Conservation (phyloP, 64 coral and sea anemone species). For the Pocillopora damicornis region DNA sequence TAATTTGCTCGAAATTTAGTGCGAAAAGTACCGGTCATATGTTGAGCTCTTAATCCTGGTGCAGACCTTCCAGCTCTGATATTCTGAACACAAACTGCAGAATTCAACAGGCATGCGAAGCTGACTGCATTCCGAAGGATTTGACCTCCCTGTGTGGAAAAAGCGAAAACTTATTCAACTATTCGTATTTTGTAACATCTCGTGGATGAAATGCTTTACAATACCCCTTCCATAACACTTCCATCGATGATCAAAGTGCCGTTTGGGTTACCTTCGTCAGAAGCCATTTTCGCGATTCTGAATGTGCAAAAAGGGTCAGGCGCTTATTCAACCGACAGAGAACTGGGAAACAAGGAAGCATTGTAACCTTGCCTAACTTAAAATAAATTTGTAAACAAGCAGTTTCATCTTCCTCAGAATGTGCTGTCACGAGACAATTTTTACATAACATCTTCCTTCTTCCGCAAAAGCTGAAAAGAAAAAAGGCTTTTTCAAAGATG, state of each 20-base stretch:
- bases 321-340: not conserved
- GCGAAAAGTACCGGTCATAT: constrained; percentile 45
- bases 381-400: not conserved
- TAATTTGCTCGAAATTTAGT: not conserved
- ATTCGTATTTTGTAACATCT: not conserved
- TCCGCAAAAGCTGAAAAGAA: not conserved
- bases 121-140: constrained; percentile 67
- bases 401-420: not conserved
- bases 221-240: constrained; percentile 69
- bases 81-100: constrained; percentile 45
- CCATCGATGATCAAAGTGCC: constrained; percentile 45
- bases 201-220: not conserved
- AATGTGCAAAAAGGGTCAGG: not conserved
- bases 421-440: not conserved
- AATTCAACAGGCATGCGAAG: constrained; percentile 54
- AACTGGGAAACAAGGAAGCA: not conserved
- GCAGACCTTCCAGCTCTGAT: constrained; percentile 54
- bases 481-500: not conserved
- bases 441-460: not conserved
- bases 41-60: constrained; percentile 56
- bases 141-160: constrained; percentile 48
- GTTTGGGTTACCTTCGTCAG: not conserved
- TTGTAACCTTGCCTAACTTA: not conserved
- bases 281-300: not conserved
- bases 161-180: not conserved